Conservation (phyloP, 2,888 invertebrate species). For the Quadroppia sp. region DNA sequence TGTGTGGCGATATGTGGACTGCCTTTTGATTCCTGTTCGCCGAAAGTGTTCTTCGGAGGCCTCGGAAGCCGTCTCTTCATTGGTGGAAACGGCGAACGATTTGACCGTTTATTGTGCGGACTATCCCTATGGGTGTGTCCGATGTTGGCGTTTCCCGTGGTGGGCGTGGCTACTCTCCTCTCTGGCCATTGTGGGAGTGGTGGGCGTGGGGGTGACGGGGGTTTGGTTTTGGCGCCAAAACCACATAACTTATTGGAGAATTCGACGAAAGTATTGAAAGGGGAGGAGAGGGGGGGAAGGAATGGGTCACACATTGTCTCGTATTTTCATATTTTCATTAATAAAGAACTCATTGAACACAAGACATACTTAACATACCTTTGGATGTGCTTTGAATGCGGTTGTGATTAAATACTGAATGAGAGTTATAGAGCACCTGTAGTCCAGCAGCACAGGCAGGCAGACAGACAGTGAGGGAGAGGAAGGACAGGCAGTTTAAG, state of each 20-base stretch:
- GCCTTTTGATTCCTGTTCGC: background rate
- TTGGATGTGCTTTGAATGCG: no score
- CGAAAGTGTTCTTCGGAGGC: background rate
- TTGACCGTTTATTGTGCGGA: background rate
- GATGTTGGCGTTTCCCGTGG: conserved; percentile 10
- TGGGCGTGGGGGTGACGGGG: background rate
- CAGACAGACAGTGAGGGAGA: no score
- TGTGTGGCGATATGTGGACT: conserved; percentile 15
- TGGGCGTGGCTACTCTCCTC: background rate
- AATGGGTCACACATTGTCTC: no score
- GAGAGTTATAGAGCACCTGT: no score
- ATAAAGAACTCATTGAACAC: no score
- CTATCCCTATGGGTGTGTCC: background rate
- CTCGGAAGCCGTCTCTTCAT: background rate
- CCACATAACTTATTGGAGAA: conserved; percentile 14
- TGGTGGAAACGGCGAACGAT: background rate
- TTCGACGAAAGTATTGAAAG: conserved; percentile 6
- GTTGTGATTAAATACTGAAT: no score
- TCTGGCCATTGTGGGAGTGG: background rate
- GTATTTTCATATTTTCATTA: background rate
- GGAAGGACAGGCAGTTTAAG: no score
- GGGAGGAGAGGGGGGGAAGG: no score
- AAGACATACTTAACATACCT: no score
- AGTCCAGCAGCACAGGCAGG: no score
- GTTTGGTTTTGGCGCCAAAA: background rate